Percentiles rank a stretch among this genome's conserved stretches.
Conservation (phyloP, 2,113 vertebrate genomes). For the Sander vitreus region DNA sequence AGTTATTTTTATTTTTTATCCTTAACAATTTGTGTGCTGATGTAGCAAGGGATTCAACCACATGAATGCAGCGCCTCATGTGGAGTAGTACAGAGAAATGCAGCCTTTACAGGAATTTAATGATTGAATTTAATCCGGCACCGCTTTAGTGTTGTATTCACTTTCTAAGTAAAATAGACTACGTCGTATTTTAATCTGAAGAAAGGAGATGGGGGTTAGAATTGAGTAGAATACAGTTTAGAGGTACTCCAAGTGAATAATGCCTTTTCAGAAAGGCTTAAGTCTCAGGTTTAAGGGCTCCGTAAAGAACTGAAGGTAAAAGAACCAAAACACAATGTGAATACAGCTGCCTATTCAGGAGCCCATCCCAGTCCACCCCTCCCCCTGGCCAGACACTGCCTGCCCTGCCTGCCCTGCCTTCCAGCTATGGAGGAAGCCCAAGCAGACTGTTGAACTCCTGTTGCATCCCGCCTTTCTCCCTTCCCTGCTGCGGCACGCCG, state of each 20-base stretch:
- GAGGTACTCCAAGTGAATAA: slow-evolving; percentile 60
- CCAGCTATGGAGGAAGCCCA: slow-evolving; percentile 51
- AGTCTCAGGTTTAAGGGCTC: slow-evolving; percentile 65
- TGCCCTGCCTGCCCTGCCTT: too few species aligned
- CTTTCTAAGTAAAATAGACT: not conserved
- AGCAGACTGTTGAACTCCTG: slow-evolving; percentile 67
- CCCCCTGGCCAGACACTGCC: slow-evolving; percentile 53
- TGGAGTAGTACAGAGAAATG: slow-evolving; percentile 14
- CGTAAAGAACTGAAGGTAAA: slow-evolving; percentile 61
- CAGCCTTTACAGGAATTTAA: slow-evolving; percentile 38
- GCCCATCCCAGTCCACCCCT: slow-evolving; percentile 30
- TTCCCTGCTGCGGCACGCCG: slow-evolving; percentile 53
- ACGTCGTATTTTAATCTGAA: slow-evolving; percentile 20
- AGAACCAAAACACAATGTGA: slow-evolving; percentile 62
- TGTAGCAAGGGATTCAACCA: not conserved
- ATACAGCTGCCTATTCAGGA: slow-evolving; percentile 79
- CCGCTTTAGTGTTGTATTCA: slow-evolving; percentile 9
- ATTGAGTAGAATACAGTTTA: slow-evolving; percentile 51
- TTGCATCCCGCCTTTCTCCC: slow-evolving; percentile 31
- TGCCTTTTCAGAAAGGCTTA: slow-evolving; percentile 57
- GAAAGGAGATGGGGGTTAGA: not conserved
- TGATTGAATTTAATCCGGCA: not conserved
- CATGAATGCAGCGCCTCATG: not conserved
- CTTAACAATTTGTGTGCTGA: slow-evolving; percentile 2
- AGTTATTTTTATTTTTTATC: not conserved